Evolutionary conservation across 2,797 vertebrate species (phyloP), one percentile per base, ranked within the genome.

Genomic region (Poeciliopsis gracilis): DNA sequence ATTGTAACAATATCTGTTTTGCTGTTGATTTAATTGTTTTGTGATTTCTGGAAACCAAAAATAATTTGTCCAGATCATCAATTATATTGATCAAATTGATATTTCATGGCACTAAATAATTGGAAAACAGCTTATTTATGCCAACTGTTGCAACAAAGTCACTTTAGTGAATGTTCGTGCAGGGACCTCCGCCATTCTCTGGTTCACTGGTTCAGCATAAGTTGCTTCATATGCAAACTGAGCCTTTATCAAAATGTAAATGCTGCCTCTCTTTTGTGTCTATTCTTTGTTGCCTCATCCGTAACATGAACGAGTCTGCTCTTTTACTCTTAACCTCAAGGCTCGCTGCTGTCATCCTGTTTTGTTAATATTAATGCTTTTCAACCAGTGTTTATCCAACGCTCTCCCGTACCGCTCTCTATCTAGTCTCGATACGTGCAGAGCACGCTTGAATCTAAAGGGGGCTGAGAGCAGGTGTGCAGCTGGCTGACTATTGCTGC

Each of bases 401-500:
- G 76, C 74, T n/a, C 46, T 63, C 70, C 7, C 36, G 13, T 7
- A 13, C 33, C 20, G 63, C 49, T 47, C 7, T 1, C 18, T 28
- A 15, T 18, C 7, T 23, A 13, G 28, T 66, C 59, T 82, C 46
- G 2, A 79, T 75, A 82, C 80, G 79, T 11, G 28, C 80, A 51
- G 71, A 67, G 57, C 46, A 18, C 82, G 77, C 71, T 69, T 75
- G 28, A 86, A 83, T 88, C 75, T 85, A 77, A 72, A 63, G 49
- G 57, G 84, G 78, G 41, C 46, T 57, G 41, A 53, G 76, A 88
- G 91, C 90, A 91, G 90, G 89, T 92, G 89, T 76, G 77, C 90
- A 87, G 86, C 80, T 88, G 91, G 85, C 75, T 20, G 45, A 66
- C 82, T 46, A 59, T 67, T 85, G 85, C 87, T 92, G 90, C 91